phyloP scores from a whole-genome alignment of 2,888 invertebrate genomes.

The Mantis religiosa region DNA sequence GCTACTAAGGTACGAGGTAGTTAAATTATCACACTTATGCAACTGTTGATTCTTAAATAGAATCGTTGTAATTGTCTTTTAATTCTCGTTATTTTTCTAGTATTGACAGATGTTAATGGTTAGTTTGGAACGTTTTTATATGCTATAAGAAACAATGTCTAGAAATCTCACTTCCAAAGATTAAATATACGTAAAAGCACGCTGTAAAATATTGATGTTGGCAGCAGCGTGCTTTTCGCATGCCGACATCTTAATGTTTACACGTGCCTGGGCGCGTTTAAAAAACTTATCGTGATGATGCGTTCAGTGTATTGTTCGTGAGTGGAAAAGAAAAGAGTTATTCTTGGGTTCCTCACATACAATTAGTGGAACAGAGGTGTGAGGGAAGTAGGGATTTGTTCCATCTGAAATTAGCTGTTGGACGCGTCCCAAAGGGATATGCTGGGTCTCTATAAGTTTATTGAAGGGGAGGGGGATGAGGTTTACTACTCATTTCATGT shows the following conservation, averaged over 20 bases:
- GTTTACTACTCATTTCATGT: not conserved
- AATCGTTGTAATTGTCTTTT: too few relatives aligned
- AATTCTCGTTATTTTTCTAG: too few relatives aligned
- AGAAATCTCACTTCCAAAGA: too few relatives aligned
- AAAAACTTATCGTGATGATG: not conserved
- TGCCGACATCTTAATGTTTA: not conserved
- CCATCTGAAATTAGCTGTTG: constrained; percentile 48
- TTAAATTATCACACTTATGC: too few relatives aligned
- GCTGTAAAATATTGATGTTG: not conserved
- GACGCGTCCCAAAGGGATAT: constrained; percentile 33
- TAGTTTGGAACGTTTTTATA: too few relatives aligned
- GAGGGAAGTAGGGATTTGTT: constrained; percentile 44
- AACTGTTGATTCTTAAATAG: too few relatives aligned
- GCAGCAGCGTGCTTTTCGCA: not conserved
- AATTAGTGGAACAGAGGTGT: constrained; percentile 38
- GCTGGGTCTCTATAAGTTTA: not conserved
- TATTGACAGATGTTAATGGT: too few relatives aligned
- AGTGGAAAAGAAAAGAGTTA: constrained; percentile 3
- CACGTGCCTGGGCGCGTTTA: not conserved
- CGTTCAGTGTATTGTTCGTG: constrained; percentile 3
- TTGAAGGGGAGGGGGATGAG: not conserved
- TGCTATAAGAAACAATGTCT: too few relatives aligned
- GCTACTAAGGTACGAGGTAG: too few relatives aligned
- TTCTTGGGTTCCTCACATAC: constrained; percentile 17
- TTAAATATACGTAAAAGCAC: too few relatives aligned